Evolutionary conservation across 64 coral and sea anemone genomes (phyloP).

Genomic region (Anthopleura sola): DNA sequence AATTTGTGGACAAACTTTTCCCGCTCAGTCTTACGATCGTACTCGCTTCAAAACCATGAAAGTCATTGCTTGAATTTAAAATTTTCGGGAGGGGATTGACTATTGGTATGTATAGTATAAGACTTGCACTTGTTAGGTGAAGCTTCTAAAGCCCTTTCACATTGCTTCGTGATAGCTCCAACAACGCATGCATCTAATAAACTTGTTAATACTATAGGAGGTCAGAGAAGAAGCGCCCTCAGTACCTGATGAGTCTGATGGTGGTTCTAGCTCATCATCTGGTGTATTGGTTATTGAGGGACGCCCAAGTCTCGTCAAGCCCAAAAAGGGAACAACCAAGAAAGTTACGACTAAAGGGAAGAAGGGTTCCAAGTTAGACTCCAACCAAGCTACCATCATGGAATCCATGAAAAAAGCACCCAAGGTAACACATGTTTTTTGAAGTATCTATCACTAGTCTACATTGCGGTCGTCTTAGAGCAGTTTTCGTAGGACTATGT

Average conservation of each 20-base stretch:
- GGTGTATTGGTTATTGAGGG: slow-evolving; percentile 17
- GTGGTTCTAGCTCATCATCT: slow-evolving; percentile 9
- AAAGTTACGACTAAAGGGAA: background rate
- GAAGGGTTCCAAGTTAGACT: background rate
- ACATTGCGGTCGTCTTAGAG: too few species aligned
- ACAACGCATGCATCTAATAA: background rate
- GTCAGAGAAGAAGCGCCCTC: background rate
- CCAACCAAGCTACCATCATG: slow-evolving; percentile 5
- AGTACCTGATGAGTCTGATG: background rate
- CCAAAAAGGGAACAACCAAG: background rate
- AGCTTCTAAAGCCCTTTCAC: too few species aligned
- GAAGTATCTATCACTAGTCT: too few species aligned
- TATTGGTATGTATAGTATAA: too few species aligned
- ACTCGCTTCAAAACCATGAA: background rate
- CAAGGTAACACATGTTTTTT: background rate
- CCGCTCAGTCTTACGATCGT: background rate
- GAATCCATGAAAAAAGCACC: background rate
- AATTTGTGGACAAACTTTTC: background rate
- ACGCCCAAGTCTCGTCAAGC: background rate
- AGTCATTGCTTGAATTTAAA: too few species aligned
- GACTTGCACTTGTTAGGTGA: too few species aligned
- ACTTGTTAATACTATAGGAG: background rate
- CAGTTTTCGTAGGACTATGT: too few species aligned
- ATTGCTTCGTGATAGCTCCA: too few species aligned
- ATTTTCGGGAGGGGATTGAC: too few species aligned